Conservation (phyloP, 2,888 invertebrate species). For the Dynastes maya region DNA sequence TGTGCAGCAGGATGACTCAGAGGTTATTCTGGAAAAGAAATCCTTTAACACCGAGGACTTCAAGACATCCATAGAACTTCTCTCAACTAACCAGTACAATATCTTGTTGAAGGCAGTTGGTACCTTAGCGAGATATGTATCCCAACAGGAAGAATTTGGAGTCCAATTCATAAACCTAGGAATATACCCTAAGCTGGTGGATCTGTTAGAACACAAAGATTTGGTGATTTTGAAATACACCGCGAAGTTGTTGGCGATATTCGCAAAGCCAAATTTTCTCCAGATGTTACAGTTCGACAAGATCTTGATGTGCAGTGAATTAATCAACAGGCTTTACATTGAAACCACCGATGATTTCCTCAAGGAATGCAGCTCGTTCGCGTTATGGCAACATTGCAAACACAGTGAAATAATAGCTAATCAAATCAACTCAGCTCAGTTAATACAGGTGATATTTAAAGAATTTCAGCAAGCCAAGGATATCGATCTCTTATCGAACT, state of each 20-base stretch:
- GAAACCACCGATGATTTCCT: conserved; percentile 33
- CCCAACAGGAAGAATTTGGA: conserved; percentile 19
- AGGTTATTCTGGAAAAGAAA: neutral
- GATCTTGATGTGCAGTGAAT: conserved; percentile 9
- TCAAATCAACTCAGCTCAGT: conserved; percentile 32
- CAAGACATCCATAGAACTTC: conserved; percentile 29
- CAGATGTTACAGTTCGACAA: neutral
- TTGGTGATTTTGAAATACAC: conserved; percentile 23
- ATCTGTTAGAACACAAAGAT: conserved; percentile 23
- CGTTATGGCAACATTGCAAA: conserved; percentile 23
- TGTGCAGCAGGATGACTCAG: neutral
- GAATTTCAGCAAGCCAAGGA: conserved; percentile 1
- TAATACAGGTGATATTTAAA: conserved; percentile 25
- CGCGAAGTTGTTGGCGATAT: conserved; percentile 34
- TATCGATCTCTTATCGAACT: conserved; percentile 37
- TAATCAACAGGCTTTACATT: conserved; percentile 17
- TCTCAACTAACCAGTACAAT: conserved; percentile 27
- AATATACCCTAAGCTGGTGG: conserved; percentile 21
- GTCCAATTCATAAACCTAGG: conserved; percentile 4
- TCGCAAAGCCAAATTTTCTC: neutral
- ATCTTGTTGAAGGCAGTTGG: conserved; percentile 22
- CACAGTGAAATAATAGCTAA: conserved; percentile 17
- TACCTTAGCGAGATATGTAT: conserved; percentile 17
- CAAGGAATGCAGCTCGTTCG: conserved; percentile 38
- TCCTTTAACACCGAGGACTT: conserved; percentile 33